A percentile compares a stretch with the other conserved stretches of the same genome.
These are phyloP conservation scores for Chiridota heheva DNA, from an alignment of 35 echinoderm and acorn worm genomes.

Conservation along the genomic window DNA sequence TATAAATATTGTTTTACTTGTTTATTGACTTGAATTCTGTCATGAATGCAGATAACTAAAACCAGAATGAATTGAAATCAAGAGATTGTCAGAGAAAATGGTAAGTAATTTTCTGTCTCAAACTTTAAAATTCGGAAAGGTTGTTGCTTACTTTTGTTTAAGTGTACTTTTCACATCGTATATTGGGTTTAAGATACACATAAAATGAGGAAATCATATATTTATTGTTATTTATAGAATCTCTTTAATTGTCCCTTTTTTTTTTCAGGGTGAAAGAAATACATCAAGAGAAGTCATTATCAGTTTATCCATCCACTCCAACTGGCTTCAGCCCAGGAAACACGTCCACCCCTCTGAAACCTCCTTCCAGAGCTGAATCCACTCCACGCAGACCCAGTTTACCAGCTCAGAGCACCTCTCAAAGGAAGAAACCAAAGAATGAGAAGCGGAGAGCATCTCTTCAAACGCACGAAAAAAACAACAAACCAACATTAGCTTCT, in stretches of 20 bases:
- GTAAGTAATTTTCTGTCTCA: not conserved
- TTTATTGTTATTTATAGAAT: not conserved
- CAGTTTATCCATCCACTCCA: slow-evolving; percentile 56
- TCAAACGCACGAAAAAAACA: not conserved
- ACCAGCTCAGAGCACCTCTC: not conserved
- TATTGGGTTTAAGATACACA: not conserved
- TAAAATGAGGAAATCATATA: not conserved
- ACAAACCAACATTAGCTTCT: not conserved
- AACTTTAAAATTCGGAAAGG: not conserved
- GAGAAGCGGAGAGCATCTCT: not conserved
- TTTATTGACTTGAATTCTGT: not conserved
- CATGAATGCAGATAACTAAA: not conserved
- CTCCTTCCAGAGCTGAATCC: not conserved
- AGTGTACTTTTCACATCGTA: not conserved
- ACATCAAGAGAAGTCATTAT: slow-evolving; percentile 29
- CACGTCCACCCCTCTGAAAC: slow-evolving; percentile 82
- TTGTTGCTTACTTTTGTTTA: not conserved
- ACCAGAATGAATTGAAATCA: not conserved
- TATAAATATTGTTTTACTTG: not conserved
- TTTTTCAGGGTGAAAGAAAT: slow-evolving; percentile 77
- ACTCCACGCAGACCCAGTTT: not conserved
- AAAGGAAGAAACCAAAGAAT: slow-evolving; percentile 4
- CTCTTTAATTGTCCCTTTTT: too few species aligned
- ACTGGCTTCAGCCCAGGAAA: slow-evolving; percentile 66
- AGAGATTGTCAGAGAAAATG: too few species aligned